Conservation (phyloP, 2,113 vertebrate species). For the Turdus rufiventris region DNA sequence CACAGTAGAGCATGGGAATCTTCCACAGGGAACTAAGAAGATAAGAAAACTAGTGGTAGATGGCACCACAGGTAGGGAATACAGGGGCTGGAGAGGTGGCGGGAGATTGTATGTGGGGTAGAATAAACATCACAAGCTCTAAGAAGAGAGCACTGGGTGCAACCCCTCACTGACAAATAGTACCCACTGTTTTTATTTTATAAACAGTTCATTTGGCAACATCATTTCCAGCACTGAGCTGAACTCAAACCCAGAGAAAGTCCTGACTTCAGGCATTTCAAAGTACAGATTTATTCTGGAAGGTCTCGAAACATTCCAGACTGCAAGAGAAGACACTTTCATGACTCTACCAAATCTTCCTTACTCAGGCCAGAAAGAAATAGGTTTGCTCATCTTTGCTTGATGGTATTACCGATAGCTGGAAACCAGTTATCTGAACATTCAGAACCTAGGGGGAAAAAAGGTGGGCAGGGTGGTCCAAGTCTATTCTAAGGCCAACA, state of each 20-base stretch:
- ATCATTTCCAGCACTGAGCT: background rate
- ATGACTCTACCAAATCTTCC: background rate
- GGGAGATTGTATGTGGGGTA: too few species aligned
- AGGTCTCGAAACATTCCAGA: background rate
- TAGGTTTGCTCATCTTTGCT: background rate
- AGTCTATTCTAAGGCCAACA: background rate
- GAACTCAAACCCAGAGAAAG: background rate
- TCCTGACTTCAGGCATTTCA: background rate
- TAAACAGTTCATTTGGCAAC: background rate
- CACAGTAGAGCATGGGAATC: background rate
- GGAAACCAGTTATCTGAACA: background rate
- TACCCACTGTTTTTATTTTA: background rate
- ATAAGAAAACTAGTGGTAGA: background rate
- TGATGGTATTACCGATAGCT: background rate
- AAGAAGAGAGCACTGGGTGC: background rate
- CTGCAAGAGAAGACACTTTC: background rate
- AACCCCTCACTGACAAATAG: background rate
- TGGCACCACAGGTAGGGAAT: background rate
- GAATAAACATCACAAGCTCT: background rate
- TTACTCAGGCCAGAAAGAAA: background rate
- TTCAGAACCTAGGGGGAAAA: accelerated
- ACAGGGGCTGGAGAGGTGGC: background rate
- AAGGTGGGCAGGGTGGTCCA: accelerated
- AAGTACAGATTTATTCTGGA: background rate
- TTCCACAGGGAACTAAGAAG: background rate